Conservation (phyloP, 2,888 invertebrate species). For the Nysson spinosus region DNA sequence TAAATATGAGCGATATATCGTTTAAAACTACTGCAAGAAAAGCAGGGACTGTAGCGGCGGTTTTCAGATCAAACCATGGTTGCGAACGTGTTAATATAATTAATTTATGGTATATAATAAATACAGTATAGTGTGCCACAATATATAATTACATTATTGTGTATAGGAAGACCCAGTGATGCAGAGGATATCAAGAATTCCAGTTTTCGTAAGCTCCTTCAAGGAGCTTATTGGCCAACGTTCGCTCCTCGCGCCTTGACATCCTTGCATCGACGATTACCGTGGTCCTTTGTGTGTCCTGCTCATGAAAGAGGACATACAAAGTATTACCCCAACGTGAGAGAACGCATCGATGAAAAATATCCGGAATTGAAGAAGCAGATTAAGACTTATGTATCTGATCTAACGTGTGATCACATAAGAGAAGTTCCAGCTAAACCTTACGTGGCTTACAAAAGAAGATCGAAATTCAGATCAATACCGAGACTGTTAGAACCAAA, state of each 20-base stretch:
- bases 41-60: no score
- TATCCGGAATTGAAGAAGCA: background rate
- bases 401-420: constrained; percentile 39
- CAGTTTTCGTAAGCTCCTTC: constrained; percentile 20
- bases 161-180: background rate
- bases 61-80: no score
- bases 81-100: no score
- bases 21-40: no score
- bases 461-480: constrained; percentile 11
- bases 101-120: no score
- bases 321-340: constrained; percentile 35
- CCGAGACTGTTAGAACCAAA: background rate
- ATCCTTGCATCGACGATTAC: constrained; percentile 42
- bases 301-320: constrained; percentile 40
- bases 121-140: no score
- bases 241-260: constrained; percentile 8
- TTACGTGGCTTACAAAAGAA: constrained; percentile 22
- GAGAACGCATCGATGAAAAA: constrained; percentile 39
- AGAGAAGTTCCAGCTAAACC: constrained; percentile 11
- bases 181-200: background rate
- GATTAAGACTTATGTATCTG: constrained; percentile 17
- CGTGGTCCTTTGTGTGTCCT: constrained; percentile 42
- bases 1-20: no score
- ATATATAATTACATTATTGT: no score
- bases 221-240: constrained; percentile 16